These are phyloP conservation scores for Sylvietta virens DNA, from an alignment of 2,113 vertebrate genomes.

Conservation along the genomic window DNA sequence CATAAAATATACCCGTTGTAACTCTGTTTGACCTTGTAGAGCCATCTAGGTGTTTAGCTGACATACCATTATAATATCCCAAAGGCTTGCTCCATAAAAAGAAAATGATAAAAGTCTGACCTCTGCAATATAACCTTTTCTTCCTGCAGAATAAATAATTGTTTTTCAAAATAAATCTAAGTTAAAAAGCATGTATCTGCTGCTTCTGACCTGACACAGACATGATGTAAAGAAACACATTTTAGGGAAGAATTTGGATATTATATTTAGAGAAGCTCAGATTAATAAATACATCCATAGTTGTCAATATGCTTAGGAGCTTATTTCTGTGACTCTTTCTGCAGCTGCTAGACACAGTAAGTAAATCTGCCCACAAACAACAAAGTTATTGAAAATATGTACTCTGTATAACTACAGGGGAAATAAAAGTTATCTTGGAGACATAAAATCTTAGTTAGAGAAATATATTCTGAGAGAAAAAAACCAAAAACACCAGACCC, in stretches of 20 bases:
- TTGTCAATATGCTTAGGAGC: not conserved
- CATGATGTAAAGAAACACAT: not conserved
- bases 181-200: not conserved
- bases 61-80: conserved; percentile 29
- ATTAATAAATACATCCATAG: conserved; percentile 48
- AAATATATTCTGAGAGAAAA: not conserved
- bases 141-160: conserved; percentile 52
- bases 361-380: conserved; percentile 26
- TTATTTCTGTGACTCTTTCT: conserved; percentile 41
- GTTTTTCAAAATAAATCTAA: conserved; percentile 58
- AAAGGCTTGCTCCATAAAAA: conserved; percentile 49
- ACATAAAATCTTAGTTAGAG: not conserved
- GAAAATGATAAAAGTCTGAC: conserved; percentile 21
- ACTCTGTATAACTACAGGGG: not conserved
- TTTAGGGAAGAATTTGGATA: conserved; percentile 27
- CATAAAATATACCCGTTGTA: conserved; percentile 59
- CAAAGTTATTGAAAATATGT: not conserved
- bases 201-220: conserved; percentile 15
- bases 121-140: conserved; percentile 38
- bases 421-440: not conserved
- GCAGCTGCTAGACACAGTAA: not conserved
- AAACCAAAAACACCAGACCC: not conserved
- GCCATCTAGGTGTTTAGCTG: conserved; percentile 23
- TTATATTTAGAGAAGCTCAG: conserved; percentile 4
- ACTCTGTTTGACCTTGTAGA: conserved; percentile 70